These are phyloP conservation scores for Cirrhinus molitorella DNA, from an alignment of 2,797 vertebrate genomes.

Conservation along the genomic window DNA sequence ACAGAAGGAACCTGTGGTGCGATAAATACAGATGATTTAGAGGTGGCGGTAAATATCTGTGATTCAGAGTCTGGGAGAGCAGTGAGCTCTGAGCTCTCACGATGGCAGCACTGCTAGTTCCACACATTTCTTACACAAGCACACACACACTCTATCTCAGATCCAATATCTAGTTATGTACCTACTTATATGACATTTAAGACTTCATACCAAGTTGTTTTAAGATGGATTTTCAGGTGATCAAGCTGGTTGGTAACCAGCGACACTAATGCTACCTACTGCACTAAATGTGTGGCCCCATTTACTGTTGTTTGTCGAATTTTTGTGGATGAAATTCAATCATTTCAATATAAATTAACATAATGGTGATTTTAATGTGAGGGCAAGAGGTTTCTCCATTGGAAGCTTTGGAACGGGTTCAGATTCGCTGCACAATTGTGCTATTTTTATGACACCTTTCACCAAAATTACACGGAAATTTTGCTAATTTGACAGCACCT, in stretches of 20 bases:
- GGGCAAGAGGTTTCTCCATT: too few relatives aligned
- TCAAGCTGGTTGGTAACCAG: background rate
- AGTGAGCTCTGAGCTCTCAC: background rate
- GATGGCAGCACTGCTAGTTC: background rate
- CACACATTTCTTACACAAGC: background rate
- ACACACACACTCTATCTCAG: background rate
- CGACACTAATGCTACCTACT: too few relatives aligned
- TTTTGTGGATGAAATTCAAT: background rate
- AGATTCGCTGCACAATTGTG: background rate
- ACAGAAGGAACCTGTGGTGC: background rate
- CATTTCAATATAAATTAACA: background rate
- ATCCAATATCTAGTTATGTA: background rate
- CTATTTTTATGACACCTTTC: background rate
- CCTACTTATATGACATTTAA: background rate
- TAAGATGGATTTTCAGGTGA: background rate
- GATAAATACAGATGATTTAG: conserved; percentile 10
- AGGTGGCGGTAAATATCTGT: conserved; percentile 18
- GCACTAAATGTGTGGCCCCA: background rate
- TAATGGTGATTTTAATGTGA: background rate
- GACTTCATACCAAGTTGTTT: background rate
- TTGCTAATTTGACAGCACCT: background rate
- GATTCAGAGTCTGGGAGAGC: background rate
- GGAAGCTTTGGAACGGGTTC: background rate
- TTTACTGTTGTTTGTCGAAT: background rate
- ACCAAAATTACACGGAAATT: background rate